Percentiles rank a stretch among this genome's conserved stretches.
These are phyloP conservation scores for Tethya wilhelma DNA, from an alignment of 37 sponge, comb jelly and placozoan species.

Conservation along the genomic window DNA sequence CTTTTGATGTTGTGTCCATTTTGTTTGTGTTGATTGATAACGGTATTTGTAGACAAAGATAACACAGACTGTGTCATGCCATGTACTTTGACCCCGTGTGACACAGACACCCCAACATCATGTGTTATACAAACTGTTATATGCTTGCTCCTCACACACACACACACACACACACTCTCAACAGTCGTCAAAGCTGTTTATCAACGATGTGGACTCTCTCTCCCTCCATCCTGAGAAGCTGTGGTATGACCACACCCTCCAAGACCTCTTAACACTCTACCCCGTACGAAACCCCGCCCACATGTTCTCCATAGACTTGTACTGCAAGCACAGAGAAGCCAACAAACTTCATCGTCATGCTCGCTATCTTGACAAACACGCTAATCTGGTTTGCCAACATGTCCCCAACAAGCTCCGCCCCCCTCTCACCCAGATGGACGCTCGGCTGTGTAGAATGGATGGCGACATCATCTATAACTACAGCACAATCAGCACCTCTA, in stretches of 20 bases:
- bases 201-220: neutral
- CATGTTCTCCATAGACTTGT: conserved; percentile 44
- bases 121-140: no score
- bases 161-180: no score
- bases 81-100: no score
- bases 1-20: no score
- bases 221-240: conserved; percentile 22
- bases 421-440: neutral
- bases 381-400: no score
- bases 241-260: conserved; percentile 26
- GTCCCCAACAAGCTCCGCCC: no score
- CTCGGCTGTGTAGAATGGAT: neutral
- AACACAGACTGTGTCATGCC: no score
- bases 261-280: conserved; percentile 34
- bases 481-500: no score
- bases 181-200: conserved; percentile 3
- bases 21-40: no score
- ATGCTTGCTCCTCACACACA: no score
- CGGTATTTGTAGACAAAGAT: no score
- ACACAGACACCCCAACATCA: no score
- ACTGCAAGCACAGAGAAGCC: conserved; percentile 11
- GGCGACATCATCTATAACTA: neutral
- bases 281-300: conserved; percentile 50
- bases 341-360: neutral
- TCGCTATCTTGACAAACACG: conserved; percentile 5